These are phyloP conservation scores for Bombus breviceps DNA, from an alignment of 1,140 invertebrate species.

Conservation along the genomic window DNA sequence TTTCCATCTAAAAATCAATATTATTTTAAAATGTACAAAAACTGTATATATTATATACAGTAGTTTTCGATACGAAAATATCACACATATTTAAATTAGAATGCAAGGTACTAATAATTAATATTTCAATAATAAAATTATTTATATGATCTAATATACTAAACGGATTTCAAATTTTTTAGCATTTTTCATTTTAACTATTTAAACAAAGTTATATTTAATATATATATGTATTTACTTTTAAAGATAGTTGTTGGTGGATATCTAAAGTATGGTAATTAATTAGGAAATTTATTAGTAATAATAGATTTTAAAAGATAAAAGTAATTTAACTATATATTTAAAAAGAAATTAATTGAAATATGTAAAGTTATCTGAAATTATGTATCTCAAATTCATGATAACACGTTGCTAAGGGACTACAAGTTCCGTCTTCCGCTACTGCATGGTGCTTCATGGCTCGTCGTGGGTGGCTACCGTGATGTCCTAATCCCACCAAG, in stretches of 20 bases:
- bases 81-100: neutral
- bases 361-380: neutral
- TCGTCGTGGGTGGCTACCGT: constrained; percentile 67
- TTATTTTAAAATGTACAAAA: neutral
- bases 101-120: neutral
- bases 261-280: neutral
- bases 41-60: neutral
- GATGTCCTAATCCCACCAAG: constrained; percentile 68
- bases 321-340: neutral
- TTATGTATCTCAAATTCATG: neutral
- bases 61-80: neutral
- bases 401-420: constrained; percentile 59
- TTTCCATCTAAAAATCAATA: neutral
- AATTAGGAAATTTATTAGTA: neutral
- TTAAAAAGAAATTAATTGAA: neutral
- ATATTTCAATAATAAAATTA: neutral
- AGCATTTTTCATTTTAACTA: neutral
- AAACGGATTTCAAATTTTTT: neutral
- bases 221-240: neutral
- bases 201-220: neutral
- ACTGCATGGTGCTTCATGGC: constrained; percentile 54
- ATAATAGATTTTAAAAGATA: neutral
- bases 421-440: constrained; percentile 54
- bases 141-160: neutral
- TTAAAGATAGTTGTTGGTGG: too few relatives aligned